Conservation (phyloP, 1,140 invertebrate species). For the Drosophila santomea region DNA sequence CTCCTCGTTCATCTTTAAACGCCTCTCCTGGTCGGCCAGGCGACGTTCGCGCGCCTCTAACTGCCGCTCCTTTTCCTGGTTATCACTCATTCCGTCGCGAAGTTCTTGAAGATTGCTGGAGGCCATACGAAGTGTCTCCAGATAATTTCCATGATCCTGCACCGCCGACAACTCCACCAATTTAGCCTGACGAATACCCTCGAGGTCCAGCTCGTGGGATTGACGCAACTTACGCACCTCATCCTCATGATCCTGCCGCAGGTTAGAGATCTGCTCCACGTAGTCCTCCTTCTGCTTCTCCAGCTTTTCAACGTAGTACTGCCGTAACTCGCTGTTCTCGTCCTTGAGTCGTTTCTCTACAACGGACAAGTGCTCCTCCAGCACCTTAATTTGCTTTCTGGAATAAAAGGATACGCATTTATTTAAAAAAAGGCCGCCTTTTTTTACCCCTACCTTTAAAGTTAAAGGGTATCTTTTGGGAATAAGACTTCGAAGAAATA, state of each 20-base stretch:
- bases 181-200: constrained; percentile 85
- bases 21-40: constrained; percentile 76
- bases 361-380: constrained; percentile 37
- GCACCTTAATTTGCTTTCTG: constrained; percentile 84
- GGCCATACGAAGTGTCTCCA: constrained; percentile 84
- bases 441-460: too few relatives aligned
- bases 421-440: too few relatives aligned
- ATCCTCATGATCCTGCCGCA: constrained; percentile 81
- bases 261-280: constrained; percentile 77
- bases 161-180: constrained; percentile 80
- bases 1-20: constrained; percentile 84
- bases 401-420: neutral
- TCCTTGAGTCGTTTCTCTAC: constrained; percentile 84
- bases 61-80: constrained; percentile 80
- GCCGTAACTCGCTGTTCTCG: constrained; percentile 76
- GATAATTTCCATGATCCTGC: constrained; percentile 83
- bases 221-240: constrained; percentile 83
- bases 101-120: constrained; percentile 81
- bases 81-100: constrained; percentile 75
- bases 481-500: too few relatives aligned
- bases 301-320: constrained; percentile 80
- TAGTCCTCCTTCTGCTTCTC: constrained; percentile 79
- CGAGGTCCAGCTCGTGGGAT: constrained; percentile 82
- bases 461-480: too few relatives aligned
- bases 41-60: constrained; percentile 81